These are phyloP conservation scores for Monochamus saltuarius DNA, from an alignment of 1,140 invertebrate species.

Conservation along the genomic window DNA sequence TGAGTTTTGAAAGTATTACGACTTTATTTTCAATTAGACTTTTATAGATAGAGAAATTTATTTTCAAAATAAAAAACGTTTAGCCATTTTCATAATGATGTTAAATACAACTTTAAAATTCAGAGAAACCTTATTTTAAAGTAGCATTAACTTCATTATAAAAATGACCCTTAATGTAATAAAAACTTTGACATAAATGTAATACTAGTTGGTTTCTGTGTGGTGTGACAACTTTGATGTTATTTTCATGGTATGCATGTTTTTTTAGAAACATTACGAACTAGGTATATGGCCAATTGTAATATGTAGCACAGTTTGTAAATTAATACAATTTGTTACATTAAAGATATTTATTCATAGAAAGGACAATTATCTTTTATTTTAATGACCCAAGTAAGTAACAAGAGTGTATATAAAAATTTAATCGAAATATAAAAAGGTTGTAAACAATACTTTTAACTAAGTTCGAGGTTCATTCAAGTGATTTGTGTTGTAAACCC, in stretches of 20 bases:
- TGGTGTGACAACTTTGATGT: slow-evolving; percentile 17
- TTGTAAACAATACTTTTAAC: too few relatives aligned
- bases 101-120: too few relatives aligned
- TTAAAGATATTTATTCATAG: slow-evolving; percentile 24
- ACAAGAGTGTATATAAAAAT: too few relatives aligned
- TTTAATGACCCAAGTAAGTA: too few relatives aligned
- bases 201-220: slow-evolving; percentile 12
- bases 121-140: too few relatives aligned
- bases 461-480: too few relatives aligned
- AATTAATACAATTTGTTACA: slow-evolving; percentile 23
- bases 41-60: neutral
- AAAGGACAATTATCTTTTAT: too few relatives aligned
- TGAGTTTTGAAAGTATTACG: neutral
- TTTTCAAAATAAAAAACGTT: slow-evolving; percentile 4
- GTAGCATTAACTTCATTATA: too few relatives aligned
- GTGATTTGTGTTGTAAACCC: too few relatives aligned
- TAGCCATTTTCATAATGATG: slow-evolving; percentile 10
- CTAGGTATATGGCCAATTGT: slow-evolving; percentile 24
- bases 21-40: too few relatives aligned
- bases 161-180: slow-evolving; percentile 1
- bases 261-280: slow-evolving; percentile 16
- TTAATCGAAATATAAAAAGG: too few relatives aligned
- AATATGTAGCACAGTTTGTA: slow-evolving; percentile 24
- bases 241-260: slow-evolving; percentile 19
- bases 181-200: slow-evolving; percentile 1